These are phyloP conservation scores for Caenorhabditis becei DNA, from an alignment of 2,888 invertebrate genomes.

Conservation along the genomic window DNA sequence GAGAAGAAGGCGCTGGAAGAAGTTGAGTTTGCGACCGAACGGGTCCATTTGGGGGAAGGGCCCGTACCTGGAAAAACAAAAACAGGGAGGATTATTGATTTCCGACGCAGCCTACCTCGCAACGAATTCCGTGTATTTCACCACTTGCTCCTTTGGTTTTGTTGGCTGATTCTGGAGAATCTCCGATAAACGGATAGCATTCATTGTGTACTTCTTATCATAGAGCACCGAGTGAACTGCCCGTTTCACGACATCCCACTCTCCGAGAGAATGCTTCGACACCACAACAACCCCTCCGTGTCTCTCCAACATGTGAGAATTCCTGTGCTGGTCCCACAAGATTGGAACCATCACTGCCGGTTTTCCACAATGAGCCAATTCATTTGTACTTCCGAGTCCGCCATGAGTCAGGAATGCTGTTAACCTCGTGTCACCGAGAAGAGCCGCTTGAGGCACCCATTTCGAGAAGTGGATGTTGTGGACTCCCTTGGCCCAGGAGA, in stretches of 20 bases:
- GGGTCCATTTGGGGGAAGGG: constrained; percentile 50
- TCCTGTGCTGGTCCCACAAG: constrained; percentile 51
- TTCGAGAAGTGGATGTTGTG: constrained; percentile 43
- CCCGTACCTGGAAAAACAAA: constrained; percentile 33
- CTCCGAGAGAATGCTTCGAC: constrained; percentile 19
- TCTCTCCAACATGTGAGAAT: constrained; percentile 51
- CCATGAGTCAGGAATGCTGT: constrained; percentile 56
- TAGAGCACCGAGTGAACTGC: constrained; percentile 17
- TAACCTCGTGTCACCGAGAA: constrained; percentile 37
- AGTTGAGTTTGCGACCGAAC: constrained; percentile 36
- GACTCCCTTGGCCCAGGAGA: constrained; percentile 20
- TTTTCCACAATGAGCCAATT: constrained; percentile 47
- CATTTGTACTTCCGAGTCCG: constrained; percentile 55
- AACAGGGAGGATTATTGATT: background rate
- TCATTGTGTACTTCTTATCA: constrained; percentile 23
- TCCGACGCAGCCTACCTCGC: constrained; percentile 22
- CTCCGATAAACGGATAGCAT: constrained; percentile 33
- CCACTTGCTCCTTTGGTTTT: constrained; percentile 39
- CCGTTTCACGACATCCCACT: constrained; percentile 21
- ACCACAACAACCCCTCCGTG: constrained; percentile 43
- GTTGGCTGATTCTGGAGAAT: constrained; percentile 33
- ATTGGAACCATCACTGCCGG: constrained; percentile 50
- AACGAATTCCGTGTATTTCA: constrained; percentile 46
- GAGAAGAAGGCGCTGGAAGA: constrained; percentile 30
- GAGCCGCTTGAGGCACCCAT: constrained; percentile 60